Evolutionary conservation across 1,140 invertebrate species (phyloP).

Genomic region (Atta colombica): DNA sequence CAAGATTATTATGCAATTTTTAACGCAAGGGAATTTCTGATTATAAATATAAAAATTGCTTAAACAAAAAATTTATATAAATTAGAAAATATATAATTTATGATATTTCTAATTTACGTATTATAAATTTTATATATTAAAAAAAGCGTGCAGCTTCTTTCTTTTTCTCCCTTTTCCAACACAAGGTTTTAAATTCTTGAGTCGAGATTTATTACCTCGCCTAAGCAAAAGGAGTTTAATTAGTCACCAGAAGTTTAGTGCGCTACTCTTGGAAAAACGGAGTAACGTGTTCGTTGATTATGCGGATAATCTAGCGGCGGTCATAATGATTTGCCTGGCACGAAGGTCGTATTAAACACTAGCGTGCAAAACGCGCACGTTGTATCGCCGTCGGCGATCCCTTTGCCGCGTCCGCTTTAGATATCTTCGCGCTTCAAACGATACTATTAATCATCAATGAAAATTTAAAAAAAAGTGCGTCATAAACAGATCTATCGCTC

Average conservation of each 20-base stretch:
- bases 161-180: not conserved
- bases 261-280: constrained; percentile 17
- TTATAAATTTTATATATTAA: no score
- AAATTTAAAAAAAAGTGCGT: constrained; percentile 43
- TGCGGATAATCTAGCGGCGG: constrained; percentile 32
- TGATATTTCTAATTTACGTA: no score
- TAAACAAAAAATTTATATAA: no score
- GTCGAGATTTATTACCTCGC: not conserved
- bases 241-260: constrained; percentile 24
- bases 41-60: no score
- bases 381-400: constrained; percentile 37
- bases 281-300: constrained; percentile 30
- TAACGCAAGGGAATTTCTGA: no score
- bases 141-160: not conserved
- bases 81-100: no score
- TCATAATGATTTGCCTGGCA: constrained; percentile 48
- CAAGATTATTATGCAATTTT: no score
- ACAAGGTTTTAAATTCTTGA: not conserved
- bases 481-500: constrained; percentile 50
- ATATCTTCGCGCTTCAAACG: constrained; percentile 50
- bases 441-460: constrained; percentile 52
- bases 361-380: constrained; percentile 11
- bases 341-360: constrained; percentile 51
- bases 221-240: constrained; percentile 13
- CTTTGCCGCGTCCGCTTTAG: constrained; percentile 38